Base-by-base conservation (phyloP, 2,797 vertebrate genomes). In the Xyrichtys novacula region DNA sequence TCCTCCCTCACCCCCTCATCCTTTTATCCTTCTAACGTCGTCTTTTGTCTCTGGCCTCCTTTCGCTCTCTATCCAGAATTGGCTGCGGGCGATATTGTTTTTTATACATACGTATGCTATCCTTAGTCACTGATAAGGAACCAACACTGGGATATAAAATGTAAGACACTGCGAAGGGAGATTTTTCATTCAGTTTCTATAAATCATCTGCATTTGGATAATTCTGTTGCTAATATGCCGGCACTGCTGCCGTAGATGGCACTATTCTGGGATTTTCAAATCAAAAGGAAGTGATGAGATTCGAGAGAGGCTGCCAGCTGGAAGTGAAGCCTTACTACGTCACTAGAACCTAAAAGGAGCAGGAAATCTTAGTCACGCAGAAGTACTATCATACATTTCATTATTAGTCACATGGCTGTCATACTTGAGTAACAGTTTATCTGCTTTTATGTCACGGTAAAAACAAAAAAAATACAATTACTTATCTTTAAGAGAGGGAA, bases 31-130 rank as follows among this genome's bases (percentile, higher is more conserved):
- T 76, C 84, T 49, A 79, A 75, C 78, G 79, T 81, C 76, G 64
- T 85, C 86, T 85, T 85, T 84, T 90, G 83, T 90, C 86, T 91
- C 80, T 86, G 81, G 81, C 84, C 88, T 89, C 80, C 64, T 90
- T 89, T 86, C 48, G 31, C 80, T 80, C 74, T 76, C 76, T 80
- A 74, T 68, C 65, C 69, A 60, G 63, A 85, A 78, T 65, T 16
- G 36, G 84, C 91, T 89, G 71, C 71, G 77, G 88, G 91, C 88
- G 71, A 32, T 58, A 25, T 54, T 29, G 44, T 65, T 32, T 50
- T 59, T 39, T 53, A 32, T 53, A 22, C 20, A 25, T 76, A 54
- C 65, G 61, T 34, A 34, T 68, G 25, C 46, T 46, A 60, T 84
- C 70, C 83, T 85, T 61, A 74, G 75, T 81, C 73, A 59, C 60